Evolutionary conservation across 2,797 vertebrate genomes (phyloP).

Genomic region (Oophaga sylvatica): DNA sequence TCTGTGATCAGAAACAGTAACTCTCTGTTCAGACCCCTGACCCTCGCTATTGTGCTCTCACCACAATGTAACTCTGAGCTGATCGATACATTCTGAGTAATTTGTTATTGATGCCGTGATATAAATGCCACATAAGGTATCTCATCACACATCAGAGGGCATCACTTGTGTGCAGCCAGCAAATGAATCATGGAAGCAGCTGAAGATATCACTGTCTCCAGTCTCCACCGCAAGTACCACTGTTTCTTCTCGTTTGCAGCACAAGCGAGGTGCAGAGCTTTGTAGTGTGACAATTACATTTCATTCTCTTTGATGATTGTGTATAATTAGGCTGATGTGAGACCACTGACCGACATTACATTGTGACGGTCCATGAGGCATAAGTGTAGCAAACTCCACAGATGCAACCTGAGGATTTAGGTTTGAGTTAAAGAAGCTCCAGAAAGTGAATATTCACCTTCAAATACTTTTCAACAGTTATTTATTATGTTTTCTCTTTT

Average conservation of each 20-base stretch:
- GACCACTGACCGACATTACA: not conserved
- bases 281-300: not conserved
- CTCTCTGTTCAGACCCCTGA: conserved; percentile 29
- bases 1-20: conserved; percentile 54
- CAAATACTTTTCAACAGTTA: too few relatives aligned
- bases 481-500: too few relatives aligned
- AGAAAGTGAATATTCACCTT: not conserved
- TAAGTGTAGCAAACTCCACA: not conserved
- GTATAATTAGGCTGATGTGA: not conserved
- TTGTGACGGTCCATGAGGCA: not conserved
- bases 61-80: conserved; percentile 8
- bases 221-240: not conserved
- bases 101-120: conserved; percentile 35
- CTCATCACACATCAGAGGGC: conserved; percentile 16
- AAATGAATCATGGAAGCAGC: not conserved
- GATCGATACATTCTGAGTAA: conserved; percentile 36
- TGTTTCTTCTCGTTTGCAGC: not conserved
- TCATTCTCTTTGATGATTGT: not conserved
- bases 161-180: not conserved
- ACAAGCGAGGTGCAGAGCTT: not conserved
- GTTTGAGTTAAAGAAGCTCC: not conserved
- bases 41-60: conserved; percentile 5
- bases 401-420: not conserved
- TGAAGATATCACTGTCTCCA: not conserved
- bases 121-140: conserved; percentile 25